These are phyloP conservation scores for Chorisops tibialis DNA, from an alignment of 2,888 invertebrate genomes.

Conservation along the genomic window DNA sequence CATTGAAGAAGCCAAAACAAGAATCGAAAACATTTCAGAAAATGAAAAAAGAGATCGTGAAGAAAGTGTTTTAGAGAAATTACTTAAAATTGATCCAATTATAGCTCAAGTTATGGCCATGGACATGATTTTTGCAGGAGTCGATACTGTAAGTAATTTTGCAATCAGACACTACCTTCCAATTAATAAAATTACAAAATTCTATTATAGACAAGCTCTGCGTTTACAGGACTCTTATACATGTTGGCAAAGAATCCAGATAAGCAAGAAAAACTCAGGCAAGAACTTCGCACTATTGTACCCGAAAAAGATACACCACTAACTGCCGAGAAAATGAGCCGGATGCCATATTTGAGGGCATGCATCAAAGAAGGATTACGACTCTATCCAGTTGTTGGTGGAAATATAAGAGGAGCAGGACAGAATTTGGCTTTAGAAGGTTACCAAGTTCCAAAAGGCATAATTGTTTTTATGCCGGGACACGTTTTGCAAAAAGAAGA, in stretches of 20 bases:
- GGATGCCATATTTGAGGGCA: constrained; percentile 60
- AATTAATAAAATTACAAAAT: background rate
- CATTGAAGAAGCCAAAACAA: constrained; percentile 46
- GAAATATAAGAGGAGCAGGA: constrained; percentile 55
- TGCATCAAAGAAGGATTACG: constrained; percentile 67
- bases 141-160: constrained; percentile 64
- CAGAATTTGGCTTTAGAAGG: constrained; percentile 58
- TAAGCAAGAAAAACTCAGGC: constrained; percentile 57
- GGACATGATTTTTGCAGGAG: constrained; percentile 68
- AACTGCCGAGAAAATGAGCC: constrained; percentile 48
- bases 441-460: constrained; percentile 59
- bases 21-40: constrained; percentile 38
- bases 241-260: constrained; percentile 59
- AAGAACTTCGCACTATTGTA: constrained; percentile 53
- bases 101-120: constrained; percentile 65
- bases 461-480: background rate
- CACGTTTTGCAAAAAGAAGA: background rate
- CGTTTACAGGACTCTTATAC: constrained; percentile 56
- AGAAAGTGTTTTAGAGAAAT: constrained; percentile 61
- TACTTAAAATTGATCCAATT: constrained; percentile 60
- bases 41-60: constrained; percentile 53
- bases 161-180: constrained; percentile 65
- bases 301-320: constrained; percentile 44
- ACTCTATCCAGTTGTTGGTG: constrained; percentile 56
- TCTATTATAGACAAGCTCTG: constrained; percentile 56